Evolutionary conservation across 2,888 invertebrate species (phyloP).

Genomic region (Lycia hirtaria): DNA sequence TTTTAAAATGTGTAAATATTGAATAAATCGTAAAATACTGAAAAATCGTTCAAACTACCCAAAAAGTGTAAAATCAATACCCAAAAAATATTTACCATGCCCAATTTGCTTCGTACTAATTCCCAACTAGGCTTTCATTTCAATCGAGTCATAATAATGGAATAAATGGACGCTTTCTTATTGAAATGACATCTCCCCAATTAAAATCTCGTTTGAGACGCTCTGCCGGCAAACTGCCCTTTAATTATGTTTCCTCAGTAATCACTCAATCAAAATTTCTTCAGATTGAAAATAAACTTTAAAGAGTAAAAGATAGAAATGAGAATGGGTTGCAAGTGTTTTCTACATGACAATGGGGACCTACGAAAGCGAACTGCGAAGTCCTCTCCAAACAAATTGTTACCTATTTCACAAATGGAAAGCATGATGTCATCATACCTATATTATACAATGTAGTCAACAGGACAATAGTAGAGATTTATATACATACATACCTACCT

Average conservation of each 20-base stretch:
- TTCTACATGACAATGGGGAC: conserved; percentile 45
- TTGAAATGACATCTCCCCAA: conserved; percentile 17
- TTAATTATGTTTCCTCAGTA: conserved; percentile 28
- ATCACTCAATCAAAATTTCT: conserved; percentile 26
- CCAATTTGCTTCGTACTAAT: conserved; percentile 1
- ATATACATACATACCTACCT: no score
- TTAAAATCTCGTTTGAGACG: conserved; percentile 26
- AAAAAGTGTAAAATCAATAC: no score
- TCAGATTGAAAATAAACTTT: not conserved
- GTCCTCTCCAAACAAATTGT: conserved; percentile 62
- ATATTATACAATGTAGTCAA: conserved; percentile 2
- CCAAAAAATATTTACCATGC: no score
- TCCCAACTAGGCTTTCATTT: not conserved
- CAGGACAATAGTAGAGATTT: not conserved
- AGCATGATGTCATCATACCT: conserved; percentile 24
- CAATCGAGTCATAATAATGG: not conserved
- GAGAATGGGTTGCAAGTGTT: conserved; percentile 1
- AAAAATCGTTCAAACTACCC: no score
- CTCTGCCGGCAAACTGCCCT: conserved; percentile 25
- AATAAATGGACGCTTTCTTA: conserved; percentile 13
- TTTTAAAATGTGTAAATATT: no score
- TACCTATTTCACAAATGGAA: conserved; percentile 57
- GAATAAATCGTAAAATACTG: no score
- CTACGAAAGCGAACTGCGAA: conserved; percentile 45
- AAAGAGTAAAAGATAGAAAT: not conserved